These are phyloP conservation scores for Bactericera cockerelli DNA, from an alignment of 1,140 invertebrate genomes.

Conservation along the genomic window DNA sequence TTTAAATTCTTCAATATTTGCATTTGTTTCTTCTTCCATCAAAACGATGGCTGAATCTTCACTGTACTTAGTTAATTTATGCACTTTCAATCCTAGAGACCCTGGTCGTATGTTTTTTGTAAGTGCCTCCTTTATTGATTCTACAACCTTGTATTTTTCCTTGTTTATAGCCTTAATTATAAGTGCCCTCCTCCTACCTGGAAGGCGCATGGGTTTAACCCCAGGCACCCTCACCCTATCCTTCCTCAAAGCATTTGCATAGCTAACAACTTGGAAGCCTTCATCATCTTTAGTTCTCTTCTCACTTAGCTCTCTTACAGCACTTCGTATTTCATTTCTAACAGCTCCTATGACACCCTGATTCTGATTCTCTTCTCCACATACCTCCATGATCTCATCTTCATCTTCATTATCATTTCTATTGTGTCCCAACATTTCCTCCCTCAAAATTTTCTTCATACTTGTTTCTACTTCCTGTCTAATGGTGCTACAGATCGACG, in stretches of 20 bases:
- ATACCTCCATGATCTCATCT: background rate
- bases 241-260: background rate
- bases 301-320: background rate
- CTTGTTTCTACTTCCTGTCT: background rate
- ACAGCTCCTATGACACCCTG: background rate
- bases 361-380: background rate
- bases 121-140: background rate
- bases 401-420: no score
- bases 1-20: background rate
- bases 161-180: background rate
- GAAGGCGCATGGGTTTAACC: background rate
- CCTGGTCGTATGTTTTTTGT: no score
- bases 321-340: background rate
- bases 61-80: background rate
- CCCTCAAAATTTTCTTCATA: conserved; percentile 3
- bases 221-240: background rate
- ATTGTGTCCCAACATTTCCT: background rate
- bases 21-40: background rate
- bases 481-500: background rate
- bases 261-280: background rate
- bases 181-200: background rate
- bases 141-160: background rate
- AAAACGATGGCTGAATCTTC: background rate
- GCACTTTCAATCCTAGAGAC: background rate
- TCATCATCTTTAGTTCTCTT: background rate